Base-by-base conservation (phyloP, 2,888 invertebrate genomes). In the Acrobasis suavella region DNA sequence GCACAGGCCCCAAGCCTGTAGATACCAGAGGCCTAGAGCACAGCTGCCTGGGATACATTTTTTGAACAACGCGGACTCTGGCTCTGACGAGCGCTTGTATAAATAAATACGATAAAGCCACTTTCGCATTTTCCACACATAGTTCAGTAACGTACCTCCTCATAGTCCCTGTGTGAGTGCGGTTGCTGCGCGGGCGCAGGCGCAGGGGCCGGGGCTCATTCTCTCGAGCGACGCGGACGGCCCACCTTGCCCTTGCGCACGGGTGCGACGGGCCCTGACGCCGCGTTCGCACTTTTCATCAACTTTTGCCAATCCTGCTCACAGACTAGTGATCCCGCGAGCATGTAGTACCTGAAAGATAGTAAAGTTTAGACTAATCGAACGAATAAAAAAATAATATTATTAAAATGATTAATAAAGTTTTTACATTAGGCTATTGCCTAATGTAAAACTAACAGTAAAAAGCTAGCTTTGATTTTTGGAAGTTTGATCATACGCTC, bases 241-340 rank as follows among this genome's bases (percentile, higher is more conserved):
- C 97, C 97, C 78, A 96, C 96, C 91, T 97, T 97, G 90, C 97
- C 97, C 93, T 97, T 97, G 89, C 97, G 95, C 78, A 96, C 96
- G 16, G 95, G 94, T 81, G 95, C 94, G 73, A 95, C 95, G 37
- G 89, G 84, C 72, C 93, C 93, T 70, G 92, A 82, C 75, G 93
- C 91, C 71, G 94, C 93, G 81, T 94, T 95, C 73, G 95, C 95
- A 74, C 93, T 94, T 91, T 97, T 97, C 89, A 97, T 95, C 83
- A 98, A 94, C 92, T 98, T 98, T 91, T 97, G 97, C 96, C 97
- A 98, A 93, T 98, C 98, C 91, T 97, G 96, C 92, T 98, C 98
- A 93, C 98, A 98, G 71, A 98, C 96, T 83, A 98, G 94, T 82
- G 96, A 96, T 72, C 98, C 98, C 82, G 97, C 96, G 77, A 98